These are phyloP conservation scores for Rhamnusium bicolor DNA, from an alignment of 2,888 invertebrate genomes.

Conservation along the genomic window DNA sequence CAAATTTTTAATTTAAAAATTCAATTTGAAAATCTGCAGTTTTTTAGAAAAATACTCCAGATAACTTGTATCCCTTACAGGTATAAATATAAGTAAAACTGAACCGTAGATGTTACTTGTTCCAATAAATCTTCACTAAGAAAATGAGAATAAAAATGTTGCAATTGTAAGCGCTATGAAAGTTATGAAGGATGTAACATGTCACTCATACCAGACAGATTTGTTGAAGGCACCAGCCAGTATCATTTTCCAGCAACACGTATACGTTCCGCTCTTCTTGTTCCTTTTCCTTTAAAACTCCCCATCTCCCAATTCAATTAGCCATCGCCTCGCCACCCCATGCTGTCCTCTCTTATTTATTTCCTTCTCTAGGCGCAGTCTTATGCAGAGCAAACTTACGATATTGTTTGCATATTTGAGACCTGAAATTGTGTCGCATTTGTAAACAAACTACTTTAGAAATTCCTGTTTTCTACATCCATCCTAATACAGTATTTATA, in stretches of 20 bases:
- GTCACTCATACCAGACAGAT: slow-evolving; percentile 46
- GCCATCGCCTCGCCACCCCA: background rate
- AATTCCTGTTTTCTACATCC: background rate
- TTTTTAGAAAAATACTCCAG: too few relatives aligned
- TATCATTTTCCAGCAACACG: slow-evolving; percentile 43
- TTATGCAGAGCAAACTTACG: background rate
- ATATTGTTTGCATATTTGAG: background rate
- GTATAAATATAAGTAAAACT: background rate
- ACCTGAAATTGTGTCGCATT: background rate
- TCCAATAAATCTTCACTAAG: background rate
- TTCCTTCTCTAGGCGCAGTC: background rate
- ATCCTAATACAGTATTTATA: background rate
- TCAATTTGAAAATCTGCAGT: too few relatives aligned
- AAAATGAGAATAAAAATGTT: slow-evolving; percentile 15
- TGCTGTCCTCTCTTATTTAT: background rate
- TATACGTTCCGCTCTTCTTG: background rate
- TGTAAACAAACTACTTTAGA: background rate
- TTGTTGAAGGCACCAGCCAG: slow-evolving; percentile 39
- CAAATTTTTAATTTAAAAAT: too few relatives aligned
- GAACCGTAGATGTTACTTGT: background rate
- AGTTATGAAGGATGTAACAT: slow-evolving; percentile 49
- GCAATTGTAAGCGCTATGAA: slow-evolving; percentile 40
- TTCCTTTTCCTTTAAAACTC: background rate
- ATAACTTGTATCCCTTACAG: too few relatives aligned
- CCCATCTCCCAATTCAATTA: slow-evolving; percentile 9